Percentiles rank a stretch among this genome's conserved stretches.
Conservation (phyloP, 2,113 vertebrate genomes). For the Panthera tigris region DNA sequence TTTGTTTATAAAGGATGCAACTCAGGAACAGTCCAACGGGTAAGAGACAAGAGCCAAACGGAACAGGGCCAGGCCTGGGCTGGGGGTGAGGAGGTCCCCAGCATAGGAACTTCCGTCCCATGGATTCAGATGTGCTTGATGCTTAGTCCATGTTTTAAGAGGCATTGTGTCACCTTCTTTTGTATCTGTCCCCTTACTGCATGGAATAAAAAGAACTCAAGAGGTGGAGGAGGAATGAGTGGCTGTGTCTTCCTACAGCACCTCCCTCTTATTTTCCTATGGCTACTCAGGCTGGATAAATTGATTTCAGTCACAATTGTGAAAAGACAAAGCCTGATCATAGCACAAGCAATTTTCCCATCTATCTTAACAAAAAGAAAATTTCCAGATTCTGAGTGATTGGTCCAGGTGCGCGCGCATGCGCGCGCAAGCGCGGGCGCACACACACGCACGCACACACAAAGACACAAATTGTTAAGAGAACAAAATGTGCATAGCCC, state of each 20-base stretch:
- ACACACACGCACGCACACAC: not conserved
- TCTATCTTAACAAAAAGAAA: slow-evolving; percentile 39
- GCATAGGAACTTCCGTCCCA: fast-evolving
- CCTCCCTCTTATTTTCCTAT: not conserved
- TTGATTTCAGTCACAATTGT: slow-evolving; percentile 38
- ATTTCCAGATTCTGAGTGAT: slow-evolving; percentile 36
- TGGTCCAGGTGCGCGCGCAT: not conserved
- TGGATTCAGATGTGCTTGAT: not conserved
- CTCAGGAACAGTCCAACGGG: not conserved
- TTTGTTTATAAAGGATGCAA: not conserved
- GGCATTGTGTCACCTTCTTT: not conserved
- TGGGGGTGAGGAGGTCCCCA: not conserved
- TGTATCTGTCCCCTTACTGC: not conserved
- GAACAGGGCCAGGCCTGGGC: not conserved
- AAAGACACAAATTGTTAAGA: not conserved
- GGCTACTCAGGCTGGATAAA: not conserved
- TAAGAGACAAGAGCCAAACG: not conserved
- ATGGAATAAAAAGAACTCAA: not conserved
- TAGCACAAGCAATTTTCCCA: not conserved
- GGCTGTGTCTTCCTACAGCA: not conserved
- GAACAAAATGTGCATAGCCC: slow-evolving; percentile 45
- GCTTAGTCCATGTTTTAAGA: not conserved
- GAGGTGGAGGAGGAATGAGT: not conserved
- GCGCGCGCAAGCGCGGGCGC: not conserved
- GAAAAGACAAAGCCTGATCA: slow-evolving; percentile 35